Base-by-base conservation (phyloP, 2,113 vertebrate species). In the Pyrgilauda ruficollis region DNA sequence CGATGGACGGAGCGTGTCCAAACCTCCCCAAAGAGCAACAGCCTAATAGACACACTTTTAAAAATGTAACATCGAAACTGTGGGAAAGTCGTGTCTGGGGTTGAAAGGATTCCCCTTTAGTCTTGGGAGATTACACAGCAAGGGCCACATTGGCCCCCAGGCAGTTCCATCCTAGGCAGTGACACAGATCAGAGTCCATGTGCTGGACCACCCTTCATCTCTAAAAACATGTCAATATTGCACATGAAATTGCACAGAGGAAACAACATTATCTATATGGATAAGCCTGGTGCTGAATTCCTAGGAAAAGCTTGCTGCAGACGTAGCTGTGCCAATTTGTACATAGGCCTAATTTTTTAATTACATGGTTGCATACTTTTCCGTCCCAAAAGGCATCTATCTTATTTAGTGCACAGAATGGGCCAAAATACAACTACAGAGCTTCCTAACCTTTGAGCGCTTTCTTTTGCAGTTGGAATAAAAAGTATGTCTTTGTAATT, bases 1-100 rank as follows among this genome's bases (percentile, higher is more conserved):
- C 9, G 2, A 0, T 2, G 5, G 4, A 1, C 1, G 17, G 24
- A 31, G 33, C 6, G 4, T 18, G 50, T 14, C 7, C 50, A 0
- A 26, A 62, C 8, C 8, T 17, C 2, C 7, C 8, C 15, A 0
- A 15, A 41, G 44, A 80, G 4, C 1, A 2, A 0, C 59, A 6
- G 22, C 11, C 2, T 11, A 2, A 28, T 1, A 7, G 8, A 4
- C 16, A 3, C 5, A 1, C 50, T 24, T 72, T 72, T 19, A 1
- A 13, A 47, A 27, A 7, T 18, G 9, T 3, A 37, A 37, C 37
- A 46, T 28, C 6, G 7, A 21, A 66, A 11, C 28, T 26, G 37
- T 28, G 6, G 11, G 15, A 15, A 84, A 37, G 27, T 8, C 5
- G 0, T 21, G 15, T 7, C 5, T 46, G 19, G 15, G 6, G 11